These are phyloP conservation scores for Tenthredo notha DNA, from an alignment of 2,888 invertebrate species.

Conservation along the genomic window DNA sequence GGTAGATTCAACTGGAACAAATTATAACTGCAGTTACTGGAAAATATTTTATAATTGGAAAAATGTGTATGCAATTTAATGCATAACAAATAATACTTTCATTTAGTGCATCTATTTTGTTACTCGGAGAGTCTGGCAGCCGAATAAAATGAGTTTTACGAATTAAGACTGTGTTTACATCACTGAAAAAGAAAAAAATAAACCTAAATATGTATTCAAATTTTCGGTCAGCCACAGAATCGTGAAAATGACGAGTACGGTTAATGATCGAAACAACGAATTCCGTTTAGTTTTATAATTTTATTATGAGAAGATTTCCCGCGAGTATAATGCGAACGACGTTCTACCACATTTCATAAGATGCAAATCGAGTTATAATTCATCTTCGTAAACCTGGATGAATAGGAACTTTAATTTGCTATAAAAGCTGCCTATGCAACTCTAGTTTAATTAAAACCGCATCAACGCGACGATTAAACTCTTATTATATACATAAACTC, in stretches of 20 bases:
- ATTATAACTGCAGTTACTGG: neutral
- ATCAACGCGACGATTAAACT: neutral
- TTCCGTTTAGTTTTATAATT: neutral
- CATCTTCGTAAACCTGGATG: neutral
- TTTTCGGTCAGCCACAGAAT: neutral
- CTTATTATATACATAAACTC: neutral
- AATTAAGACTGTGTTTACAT: neutral
- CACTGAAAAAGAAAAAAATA: neutral
- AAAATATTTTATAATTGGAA: constrained; percentile 7
- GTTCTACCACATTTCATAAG: neutral
- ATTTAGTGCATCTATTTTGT: neutral
- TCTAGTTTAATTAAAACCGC: constrained; percentile 2
- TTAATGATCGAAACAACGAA: neutral
- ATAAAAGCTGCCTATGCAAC: neutral
- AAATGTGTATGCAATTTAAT: neutral
- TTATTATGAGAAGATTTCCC: neutral
- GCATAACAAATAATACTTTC: neutral
- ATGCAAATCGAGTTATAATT: neutral
- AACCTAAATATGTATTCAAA: neutral
- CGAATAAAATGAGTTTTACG: neutral
- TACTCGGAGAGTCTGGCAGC: neutral
- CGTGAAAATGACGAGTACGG: neutral
- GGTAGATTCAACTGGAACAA: constrained; percentile 48
- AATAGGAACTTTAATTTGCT: neutral
- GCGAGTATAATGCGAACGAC: neutral